These are phyloP conservation scores for Alectura lathami DNA, from an alignment of 2,113 vertebrate species.

Conservation along the genomic window DNA sequence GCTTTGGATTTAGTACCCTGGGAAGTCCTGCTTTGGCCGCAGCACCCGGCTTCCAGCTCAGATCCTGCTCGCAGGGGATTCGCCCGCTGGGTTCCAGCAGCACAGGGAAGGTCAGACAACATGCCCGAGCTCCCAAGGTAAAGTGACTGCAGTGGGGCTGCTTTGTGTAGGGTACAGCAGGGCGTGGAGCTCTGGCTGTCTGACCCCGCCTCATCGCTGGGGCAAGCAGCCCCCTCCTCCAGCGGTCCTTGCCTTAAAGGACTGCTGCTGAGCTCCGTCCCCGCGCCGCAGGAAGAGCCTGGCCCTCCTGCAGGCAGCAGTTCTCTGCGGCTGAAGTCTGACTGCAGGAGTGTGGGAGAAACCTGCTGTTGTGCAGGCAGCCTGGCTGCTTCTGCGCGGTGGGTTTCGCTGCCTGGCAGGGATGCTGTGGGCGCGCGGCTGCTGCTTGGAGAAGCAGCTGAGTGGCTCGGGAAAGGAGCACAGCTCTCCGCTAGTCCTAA, in stretches of 20 bases:
- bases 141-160: accelerated
- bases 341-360: not conserved
- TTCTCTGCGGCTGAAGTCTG: not conserved
- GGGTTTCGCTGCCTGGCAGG: not conserved
- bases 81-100: not conserved
- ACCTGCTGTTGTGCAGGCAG: not conserved
- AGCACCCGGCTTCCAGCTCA: not conserved
- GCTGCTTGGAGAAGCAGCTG: not conserved
- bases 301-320: not conserved
- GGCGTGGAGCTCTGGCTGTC: not conserved
- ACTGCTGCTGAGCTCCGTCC: not conserved
- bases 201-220: not conserved
- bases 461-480: not conserved
- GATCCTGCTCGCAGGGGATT: not conserved
- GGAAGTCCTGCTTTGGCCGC: not conserved
- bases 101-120: not conserved
- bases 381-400: not conserved
- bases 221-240: not conserved
- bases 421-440: not conserved
- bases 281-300: accelerated
- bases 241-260: not conserved
- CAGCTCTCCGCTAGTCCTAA: not conserved
- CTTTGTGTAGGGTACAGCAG: not conserved
- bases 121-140: not conserved
- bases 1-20: conserved; percentile 15